Evolutionary conservation across 2,113 vertebrate species (phyloP).

Genomic region (Mastomys natalensis): DNA sequence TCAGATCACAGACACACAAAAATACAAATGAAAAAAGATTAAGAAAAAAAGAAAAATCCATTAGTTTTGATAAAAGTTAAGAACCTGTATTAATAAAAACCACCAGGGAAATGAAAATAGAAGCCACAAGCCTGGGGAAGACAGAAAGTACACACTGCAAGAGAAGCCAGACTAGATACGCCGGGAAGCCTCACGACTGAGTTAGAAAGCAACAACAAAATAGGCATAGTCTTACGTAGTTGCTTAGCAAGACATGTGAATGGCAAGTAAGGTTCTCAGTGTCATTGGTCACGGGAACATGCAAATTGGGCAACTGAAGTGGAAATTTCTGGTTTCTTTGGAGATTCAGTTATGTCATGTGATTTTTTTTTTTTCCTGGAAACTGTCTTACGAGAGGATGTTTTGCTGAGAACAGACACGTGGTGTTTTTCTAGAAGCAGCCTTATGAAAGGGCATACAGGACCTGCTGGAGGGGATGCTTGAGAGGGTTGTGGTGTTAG

Average conservation of each 20-base stretch:
- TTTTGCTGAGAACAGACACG: no score
- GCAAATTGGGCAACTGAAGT: not conserved
- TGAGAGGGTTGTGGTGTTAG: no score
- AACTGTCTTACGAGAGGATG: no score
- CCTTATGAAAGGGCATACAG: no score
- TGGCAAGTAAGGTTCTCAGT: slow-evolving; percentile 22
- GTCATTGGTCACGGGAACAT: slow-evolving; percentile 25
- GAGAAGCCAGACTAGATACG: slow-evolving; percentile 8
- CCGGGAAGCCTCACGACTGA: slow-evolving; percentile 6
- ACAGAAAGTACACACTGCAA: not conserved
- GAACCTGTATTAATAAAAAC: slow-evolving; percentile 47
- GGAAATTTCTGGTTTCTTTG: no score
- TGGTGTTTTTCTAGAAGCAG: no score
- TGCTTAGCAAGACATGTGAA: not conserved
- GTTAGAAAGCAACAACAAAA: slow-evolving; percentile 17
- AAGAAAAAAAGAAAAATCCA: not conserved
- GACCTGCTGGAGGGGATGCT: no score
- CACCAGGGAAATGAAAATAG: slow-evolving; percentile 18
- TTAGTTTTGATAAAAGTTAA: slow-evolving; percentile 24
- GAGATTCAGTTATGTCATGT: no score
- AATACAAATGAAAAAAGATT: not conserved
- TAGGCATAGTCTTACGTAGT: slow-evolving; percentile 29
- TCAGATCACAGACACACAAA: not conserved
- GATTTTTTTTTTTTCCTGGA: no score
- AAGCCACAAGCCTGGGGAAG: not conserved